Evolutionary conservation across 1,140 invertebrate species (phyloP).

Genomic region (Philaenus spumarius): DNA sequence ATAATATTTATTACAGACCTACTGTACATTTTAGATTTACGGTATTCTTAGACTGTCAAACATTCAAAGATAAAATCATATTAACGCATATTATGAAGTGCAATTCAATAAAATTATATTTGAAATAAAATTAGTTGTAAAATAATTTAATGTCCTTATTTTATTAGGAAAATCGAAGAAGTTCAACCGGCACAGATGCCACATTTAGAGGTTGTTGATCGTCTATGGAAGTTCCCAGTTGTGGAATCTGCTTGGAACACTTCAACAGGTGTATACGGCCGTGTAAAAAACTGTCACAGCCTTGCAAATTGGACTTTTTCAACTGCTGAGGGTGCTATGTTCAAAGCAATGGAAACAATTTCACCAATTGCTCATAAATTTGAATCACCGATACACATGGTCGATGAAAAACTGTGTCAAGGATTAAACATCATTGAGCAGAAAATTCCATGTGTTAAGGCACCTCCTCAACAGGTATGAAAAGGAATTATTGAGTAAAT

Average conservation of each 20-base stretch:
- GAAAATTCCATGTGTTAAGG: conserved; percentile 63
- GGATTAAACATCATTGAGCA: conserved; percentile 70
- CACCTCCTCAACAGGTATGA: conserved; percentile 67
- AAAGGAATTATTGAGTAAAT: conserved; percentile 38
- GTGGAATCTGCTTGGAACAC: conserved; percentile 47
- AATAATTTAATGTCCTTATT: neutral
- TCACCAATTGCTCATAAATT: conserved; percentile 57
- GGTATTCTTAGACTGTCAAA: too few species aligned
- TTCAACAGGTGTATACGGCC: conserved; percentile 47
- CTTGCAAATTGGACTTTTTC: conserved; percentile 58
- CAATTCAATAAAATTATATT: too few species aligned
- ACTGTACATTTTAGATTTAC: too few species aligned
- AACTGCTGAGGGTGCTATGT: conserved; percentile 57
- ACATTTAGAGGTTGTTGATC: conserved; percentile 48
- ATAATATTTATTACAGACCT: too few species aligned
- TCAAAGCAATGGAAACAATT: conserved; percentile 48
- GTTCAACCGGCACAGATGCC: conserved; percentile 34
- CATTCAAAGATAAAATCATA: too few species aligned
- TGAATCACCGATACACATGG: conserved; percentile 57
- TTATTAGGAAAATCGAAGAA: conserved; percentile 14
- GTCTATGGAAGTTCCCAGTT: conserved; percentile 48
- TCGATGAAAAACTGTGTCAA: conserved; percentile 66
- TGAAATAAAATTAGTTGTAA: too few species aligned
- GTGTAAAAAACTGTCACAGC: conserved; percentile 46
- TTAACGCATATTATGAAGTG: too few species aligned